Conservation (phyloP, 1,140 invertebrate species). For the Piezodorus guildinii region DNA sequence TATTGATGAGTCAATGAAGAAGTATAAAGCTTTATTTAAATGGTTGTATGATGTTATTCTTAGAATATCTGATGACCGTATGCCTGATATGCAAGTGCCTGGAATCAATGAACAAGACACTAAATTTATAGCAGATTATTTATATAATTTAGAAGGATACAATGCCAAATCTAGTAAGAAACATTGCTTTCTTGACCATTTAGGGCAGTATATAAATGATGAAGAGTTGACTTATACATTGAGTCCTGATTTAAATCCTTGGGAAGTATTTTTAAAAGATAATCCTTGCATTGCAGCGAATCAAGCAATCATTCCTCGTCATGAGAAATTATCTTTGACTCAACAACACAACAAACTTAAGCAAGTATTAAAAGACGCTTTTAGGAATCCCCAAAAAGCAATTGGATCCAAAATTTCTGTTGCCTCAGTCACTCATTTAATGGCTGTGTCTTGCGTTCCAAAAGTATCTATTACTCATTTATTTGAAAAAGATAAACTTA, state of each 20-base stretch:
- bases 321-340: slow-evolving; percentile 64
- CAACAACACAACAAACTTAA: slow-evolving; percentile 68
- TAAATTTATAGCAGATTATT: slow-evolving; percentile 77
- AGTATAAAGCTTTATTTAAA: slow-evolving; percentile 85
- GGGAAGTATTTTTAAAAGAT: slow-evolving; percentile 62
- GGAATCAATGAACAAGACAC: slow-evolving; percentile 81
- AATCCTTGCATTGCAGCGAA: slow-evolving; percentile 58
- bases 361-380: slow-evolving; percentile 52
- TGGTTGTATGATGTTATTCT: slow-evolving; percentile 76
- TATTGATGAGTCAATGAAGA: slow-evolving; percentile 81
- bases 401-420: slow-evolving; percentile 22
- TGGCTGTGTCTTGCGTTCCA: neutral
- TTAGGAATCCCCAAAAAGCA: slow-evolving; percentile 46
- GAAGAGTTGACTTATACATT: slow-evolving; percentile 50
- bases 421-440: neutral
- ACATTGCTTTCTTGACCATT: slow-evolving; percentile 71
- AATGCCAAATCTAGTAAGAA: slow-evolving; percentile 42
- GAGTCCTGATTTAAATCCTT: slow-evolving; percentile 52
- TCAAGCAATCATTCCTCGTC: slow-evolving; percentile 58
- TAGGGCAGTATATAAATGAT: slow-evolving; percentile 77
- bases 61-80: slow-evolving; percentile 70
- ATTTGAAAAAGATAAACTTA: slow-evolving; percentile 2
- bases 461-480: slow-evolving; percentile 14
- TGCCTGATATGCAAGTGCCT: slow-evolving; percentile 36
- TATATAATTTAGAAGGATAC: slow-evolving; percentile 68